Conservation (phyloP, 2,888 invertebrate genomes). For the Cephus pygmeus region DNA sequence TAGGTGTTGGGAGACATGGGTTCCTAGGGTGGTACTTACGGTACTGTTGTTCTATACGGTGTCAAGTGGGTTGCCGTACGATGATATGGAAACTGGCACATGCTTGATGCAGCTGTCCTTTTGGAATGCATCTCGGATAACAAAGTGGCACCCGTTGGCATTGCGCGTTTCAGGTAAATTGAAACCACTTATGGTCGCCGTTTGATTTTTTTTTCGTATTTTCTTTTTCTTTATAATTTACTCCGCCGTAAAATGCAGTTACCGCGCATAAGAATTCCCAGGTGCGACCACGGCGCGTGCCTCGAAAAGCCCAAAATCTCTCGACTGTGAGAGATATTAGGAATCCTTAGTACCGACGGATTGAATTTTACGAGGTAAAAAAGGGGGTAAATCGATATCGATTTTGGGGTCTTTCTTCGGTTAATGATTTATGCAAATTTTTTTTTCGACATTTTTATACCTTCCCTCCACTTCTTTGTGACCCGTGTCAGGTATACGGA, state of each 20-base stretch:
- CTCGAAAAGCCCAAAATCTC: neutral
- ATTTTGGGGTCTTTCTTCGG: neutral
- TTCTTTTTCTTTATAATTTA: neutral
- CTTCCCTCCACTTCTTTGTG: conserved; percentile 9
- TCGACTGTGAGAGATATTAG: neutral
- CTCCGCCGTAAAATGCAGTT: neutral
- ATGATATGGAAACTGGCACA: conserved; percentile 5
- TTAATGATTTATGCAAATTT: neutral
- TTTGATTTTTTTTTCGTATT: neutral
- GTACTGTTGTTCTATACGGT: neutral
- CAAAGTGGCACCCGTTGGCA: neutral
- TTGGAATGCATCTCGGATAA: conserved; percentile 3
- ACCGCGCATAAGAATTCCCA: neutral
- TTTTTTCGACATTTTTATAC: neutral
- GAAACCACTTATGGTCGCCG: neutral
- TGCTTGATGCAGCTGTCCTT: conserved; percentile 1
- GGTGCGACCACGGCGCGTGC: neutral
- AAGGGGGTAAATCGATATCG: neutral
- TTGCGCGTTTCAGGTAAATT: conserved; percentile 2
- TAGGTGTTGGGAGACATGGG: conserved; percentile 1
- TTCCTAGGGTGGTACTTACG: neutral
- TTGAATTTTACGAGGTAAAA: neutral
- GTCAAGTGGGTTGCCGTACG: neutral
- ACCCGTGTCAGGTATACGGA: conserved; percentile 14
- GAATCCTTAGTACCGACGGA: neutral